Base-by-base conservation (phyloP, 2,797 vertebrate genomes). In the Gymnocypris eckloni region DNA sequence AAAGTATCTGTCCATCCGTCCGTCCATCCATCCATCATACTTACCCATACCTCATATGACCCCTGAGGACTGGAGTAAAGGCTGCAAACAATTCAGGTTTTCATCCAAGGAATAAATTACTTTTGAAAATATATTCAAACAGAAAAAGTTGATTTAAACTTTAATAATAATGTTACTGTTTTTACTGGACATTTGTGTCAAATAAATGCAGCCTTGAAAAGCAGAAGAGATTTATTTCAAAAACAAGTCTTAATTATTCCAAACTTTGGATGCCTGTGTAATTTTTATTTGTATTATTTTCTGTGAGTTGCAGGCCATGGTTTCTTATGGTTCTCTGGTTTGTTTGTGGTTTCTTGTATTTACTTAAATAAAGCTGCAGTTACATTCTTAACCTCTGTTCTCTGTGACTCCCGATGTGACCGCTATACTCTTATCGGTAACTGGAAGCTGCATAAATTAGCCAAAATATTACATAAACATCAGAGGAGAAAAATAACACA, bases 401-500 rank as follows among this genome's bases (percentile, higher is more conserved):
- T 37, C 64, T 56, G 50, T 39, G 75, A 54, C 50, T 59, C 54
- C 76, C 20, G 8, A 6, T 43, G 76, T 77, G 52, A 39, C 3
- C 0, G 77, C 8, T 79, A n/a, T 43, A 43, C 56, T 64, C 13
- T 16, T 8, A 56, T 22, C 8, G 20, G 33, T 6, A 25, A 4
- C 39, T 61, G n/a, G 25, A 64, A 79, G 20, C 39, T 64, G 15
- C 39, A 64, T 79, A 16, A 18, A 45, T 64, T 45, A 64, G 16
- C 39, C n/a, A 64, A 61, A 66, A 79, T 78, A 43, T 78, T 78
- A 25, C 76, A 78, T 59, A 78, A 59, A 61, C 54, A 59, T 41
- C 20, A 41, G 76, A 59, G 20, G 22, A 54, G 12, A 25, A 16
- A 20, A 59, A 25, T 0, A 59, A 25, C 37, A 41, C 37, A 25